Conservation (phyloP, 2,888 invertebrate species). For the Orchesellides sinensis region DNA sequence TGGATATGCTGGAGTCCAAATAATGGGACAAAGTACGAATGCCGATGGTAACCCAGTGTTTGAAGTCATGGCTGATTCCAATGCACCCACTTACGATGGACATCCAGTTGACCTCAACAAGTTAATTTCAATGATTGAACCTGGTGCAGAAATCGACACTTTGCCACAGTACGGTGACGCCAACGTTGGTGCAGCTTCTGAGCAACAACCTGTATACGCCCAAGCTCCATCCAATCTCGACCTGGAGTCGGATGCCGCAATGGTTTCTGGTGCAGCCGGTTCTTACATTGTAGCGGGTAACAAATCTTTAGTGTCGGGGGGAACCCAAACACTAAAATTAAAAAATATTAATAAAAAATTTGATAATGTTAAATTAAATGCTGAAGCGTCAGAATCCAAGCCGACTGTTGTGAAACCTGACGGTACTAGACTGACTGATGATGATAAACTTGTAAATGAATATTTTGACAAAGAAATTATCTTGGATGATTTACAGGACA, state of each 20-base stretch:
- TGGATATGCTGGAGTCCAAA: constrained; percentile 58
- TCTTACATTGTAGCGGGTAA: constrained; percentile 39
- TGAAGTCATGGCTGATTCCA: constrained; percentile 72
- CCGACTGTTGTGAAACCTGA: constrained; percentile 47
- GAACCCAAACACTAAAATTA: not conserved
- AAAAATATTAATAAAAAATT: constrained; percentile 2
- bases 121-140: constrained; percentile 73
- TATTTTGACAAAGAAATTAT: constrained; percentile 60
- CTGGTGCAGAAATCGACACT: constrained; percentile 63
- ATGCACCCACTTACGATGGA: constrained; percentile 71
- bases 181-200: constrained; percentile 22
- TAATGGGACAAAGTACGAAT: constrained; percentile 60
- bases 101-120: constrained; percentile 73
- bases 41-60: constrained; percentile 71
- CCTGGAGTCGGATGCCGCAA: constrained; percentile 36
- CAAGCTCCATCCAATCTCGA: constrained; percentile 28
- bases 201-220: constrained; percentile 38
- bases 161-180: constrained; percentile 37
- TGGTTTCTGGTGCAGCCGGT: constrained; percentile 29
- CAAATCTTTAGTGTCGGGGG: constrained; percentile 4
- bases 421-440: constrained; percentile 40
- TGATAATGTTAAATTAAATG: constrained; percentile 11
- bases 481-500: constrained; percentile 58
- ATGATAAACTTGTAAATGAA: constrained; percentile 38
- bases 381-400: constrained; percentile 39